Evolutionary conservation across 2,797 vertebrate genomes (phyloP).

Genomic region (Etheostoma nigrum): DNA sequence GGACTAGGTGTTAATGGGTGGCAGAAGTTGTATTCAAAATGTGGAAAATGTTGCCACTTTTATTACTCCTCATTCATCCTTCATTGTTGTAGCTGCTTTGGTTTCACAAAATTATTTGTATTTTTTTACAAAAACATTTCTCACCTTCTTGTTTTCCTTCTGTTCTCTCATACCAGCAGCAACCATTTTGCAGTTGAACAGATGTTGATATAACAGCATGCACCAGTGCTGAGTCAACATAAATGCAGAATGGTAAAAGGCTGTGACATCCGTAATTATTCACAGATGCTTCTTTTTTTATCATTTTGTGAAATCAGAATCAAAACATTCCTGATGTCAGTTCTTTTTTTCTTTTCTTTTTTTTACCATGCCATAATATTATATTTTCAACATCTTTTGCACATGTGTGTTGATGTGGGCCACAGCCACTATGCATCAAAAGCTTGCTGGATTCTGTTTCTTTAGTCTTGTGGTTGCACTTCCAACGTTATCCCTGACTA

Average conservation of each 20-base stretch:
- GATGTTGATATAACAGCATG: constrained; percentile 36
- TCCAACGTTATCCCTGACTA: constrained; percentile 4
- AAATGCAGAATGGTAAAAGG: constrained; percentile 23
- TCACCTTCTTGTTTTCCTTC: constrained; percentile 27
- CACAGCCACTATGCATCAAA: constrained; percentile 29
- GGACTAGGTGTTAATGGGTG: constrained; percentile 7
- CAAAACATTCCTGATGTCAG: constrained; percentile 24
- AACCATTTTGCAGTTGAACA: constrained; percentile 32
- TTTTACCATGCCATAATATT: constrained; percentile 18
- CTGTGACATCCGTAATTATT: constrained; percentile 17
- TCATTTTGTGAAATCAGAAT: constrained; percentile 21
- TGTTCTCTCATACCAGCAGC: constrained; percentile 6
- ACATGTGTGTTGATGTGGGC: constrained; percentile 5
- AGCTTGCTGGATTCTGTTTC: background rate
- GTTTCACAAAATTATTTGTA: constrained; percentile 4
- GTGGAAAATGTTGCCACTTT: background rate
- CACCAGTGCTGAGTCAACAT: constrained; percentile 33
- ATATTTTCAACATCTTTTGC: constrained; percentile 27
- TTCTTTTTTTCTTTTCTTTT: background rate
- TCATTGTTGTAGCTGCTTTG: constrained; percentile 5
- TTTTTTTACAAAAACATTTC: background rate
- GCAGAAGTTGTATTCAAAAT: background rate
- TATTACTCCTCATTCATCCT: background rate
- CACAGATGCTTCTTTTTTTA: constrained; percentile 26
- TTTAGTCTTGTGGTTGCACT: background rate